These are phyloP conservation scores for Aphrocallistes beatrix DNA, from an alignment of 37 sponge, comb jelly and placozoan species.

Conservation along the genomic window DNA sequence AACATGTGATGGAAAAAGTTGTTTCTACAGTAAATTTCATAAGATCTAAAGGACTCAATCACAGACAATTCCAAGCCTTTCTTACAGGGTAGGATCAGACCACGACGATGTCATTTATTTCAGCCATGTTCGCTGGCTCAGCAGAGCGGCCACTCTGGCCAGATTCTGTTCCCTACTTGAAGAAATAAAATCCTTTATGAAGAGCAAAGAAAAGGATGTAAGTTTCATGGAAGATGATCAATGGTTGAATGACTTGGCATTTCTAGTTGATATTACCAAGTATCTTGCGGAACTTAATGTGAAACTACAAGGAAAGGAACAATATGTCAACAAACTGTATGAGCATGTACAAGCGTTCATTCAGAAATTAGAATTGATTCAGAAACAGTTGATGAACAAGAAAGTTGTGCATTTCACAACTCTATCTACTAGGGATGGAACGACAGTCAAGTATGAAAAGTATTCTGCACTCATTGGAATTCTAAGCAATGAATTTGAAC, in stretches of 20 bases:
- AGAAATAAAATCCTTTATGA: background rate
- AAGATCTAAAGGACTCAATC: background rate
- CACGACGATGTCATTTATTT: background rate
- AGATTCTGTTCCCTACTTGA: background rate
- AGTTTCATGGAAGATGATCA: background rate
- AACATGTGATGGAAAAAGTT: background rate
- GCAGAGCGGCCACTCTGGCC: background rate
- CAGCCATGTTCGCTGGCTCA: no score
- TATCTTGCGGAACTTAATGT: background rate
- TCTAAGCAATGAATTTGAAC: background rate
- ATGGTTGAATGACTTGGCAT: background rate
- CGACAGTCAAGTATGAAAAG: background rate
- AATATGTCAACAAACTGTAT: background rate
- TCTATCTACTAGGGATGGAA: background rate
- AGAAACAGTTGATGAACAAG: background rate
- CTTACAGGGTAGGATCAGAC: background rate
- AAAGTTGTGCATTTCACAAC: background rate
- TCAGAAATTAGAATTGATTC: background rate
- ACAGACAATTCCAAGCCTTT: background rate
- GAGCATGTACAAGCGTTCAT: background rate
- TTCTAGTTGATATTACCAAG: background rate
- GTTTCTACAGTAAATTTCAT: background rate
- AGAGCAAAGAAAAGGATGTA: background rate
- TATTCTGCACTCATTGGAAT: background rate
- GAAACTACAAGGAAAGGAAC: background rate